phyloP scores from a whole-genome alignment of 2,888 invertebrate species.

The Harpalus rufipes region DNA sequence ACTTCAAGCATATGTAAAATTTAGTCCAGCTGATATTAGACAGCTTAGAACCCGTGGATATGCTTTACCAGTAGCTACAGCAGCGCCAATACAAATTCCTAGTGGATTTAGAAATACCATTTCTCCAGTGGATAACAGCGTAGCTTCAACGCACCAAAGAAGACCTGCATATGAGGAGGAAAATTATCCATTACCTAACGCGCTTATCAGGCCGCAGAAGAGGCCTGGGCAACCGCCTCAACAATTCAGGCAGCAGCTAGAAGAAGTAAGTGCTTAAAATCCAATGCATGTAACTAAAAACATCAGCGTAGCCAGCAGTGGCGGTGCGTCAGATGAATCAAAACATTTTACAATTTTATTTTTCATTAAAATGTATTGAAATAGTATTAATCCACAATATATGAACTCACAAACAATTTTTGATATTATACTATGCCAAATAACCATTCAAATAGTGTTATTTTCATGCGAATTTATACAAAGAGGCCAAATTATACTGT shows the following conservation, averaged over 20 bases:
- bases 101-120: constrained; percentile 54
- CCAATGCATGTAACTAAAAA: no score
- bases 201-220: constrained; percentile 70
- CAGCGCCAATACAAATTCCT: constrained; percentile 36
- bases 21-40: constrained; percentile 68
- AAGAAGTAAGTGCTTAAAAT: constrained; percentile 61
- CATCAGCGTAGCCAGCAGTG: no score
- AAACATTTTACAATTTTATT: no score
- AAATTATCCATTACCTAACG: constrained; percentile 71
- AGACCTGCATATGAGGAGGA: constrained; percentile 70
- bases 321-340: no score
- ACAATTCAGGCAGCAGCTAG: constrained; percentile 69
- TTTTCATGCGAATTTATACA: no score
- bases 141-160: constrained; percentile 69
- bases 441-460: no score
- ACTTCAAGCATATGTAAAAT: constrained; percentile 68
- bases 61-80: constrained; percentile 70
- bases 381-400: no score
- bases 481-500: no score
- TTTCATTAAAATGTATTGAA: no score
- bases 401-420: no score
- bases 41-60: constrained; percentile 70
- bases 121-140: constrained; percentile 57
- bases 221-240: constrained; percentile 64
- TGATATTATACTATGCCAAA: no score